A percentile compares a stretch with the other conserved stretches of the same genome.
Evolutionary conservation across 2,888 invertebrate species (phyloP).

Genomic region (Drosophila mayaguana): DNA sequence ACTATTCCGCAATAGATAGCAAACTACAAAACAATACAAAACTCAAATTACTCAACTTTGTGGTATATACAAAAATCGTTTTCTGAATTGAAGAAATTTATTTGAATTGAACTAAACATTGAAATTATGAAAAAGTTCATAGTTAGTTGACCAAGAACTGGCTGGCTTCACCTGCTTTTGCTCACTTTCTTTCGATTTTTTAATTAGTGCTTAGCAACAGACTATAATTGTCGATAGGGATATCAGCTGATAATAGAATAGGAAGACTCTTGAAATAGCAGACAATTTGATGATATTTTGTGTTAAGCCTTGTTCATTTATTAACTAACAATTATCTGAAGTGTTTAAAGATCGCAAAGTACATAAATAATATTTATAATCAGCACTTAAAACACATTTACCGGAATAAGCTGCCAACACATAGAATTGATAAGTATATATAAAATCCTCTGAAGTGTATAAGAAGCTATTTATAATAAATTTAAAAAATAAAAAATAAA

Average conservation of each 20-base stretch:
- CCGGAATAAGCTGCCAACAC: neutral
- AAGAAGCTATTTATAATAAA: no score
- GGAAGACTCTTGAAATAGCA: neutral
- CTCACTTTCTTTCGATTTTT: neutral
- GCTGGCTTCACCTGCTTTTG: neutral
- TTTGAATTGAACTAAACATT: neutral
- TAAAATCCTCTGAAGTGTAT: no score
- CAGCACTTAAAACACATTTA: neutral
- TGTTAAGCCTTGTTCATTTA: neutral
- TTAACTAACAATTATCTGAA: neutral
- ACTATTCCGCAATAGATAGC: slow-evolving; percentile 21
- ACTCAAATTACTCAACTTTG: neutral
- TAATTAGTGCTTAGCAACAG: neutral
- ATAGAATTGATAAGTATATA: neutral
- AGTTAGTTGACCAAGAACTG: neutral
- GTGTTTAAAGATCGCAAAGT: neutral
- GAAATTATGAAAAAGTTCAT: neutral
- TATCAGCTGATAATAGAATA: neutral
- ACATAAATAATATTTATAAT: neutral
- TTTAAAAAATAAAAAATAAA: no score
- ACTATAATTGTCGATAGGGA: no score
- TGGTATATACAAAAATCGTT: neutral
- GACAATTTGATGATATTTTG: neutral
- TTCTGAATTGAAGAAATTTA: neutral
- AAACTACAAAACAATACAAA: slow-evolving; percentile 1